These are phyloP conservation scores for Norana najaformis DNA, from an alignment of 2,888 invertebrate genomes.

Conservation along the genomic window DNA sequence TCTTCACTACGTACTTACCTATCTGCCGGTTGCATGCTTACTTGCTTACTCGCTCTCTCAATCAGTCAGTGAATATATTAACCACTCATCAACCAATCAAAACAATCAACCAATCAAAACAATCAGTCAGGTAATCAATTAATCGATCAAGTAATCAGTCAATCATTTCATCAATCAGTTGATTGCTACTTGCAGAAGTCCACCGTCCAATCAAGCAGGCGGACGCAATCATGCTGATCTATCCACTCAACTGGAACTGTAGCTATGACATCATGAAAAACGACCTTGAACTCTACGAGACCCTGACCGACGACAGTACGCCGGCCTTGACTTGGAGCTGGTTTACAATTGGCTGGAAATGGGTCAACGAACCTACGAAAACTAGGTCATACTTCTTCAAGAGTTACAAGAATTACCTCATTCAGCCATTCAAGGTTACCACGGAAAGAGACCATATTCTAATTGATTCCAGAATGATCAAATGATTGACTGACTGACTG, in stretches of 20 bases:
- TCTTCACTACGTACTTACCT: too few species aligned
- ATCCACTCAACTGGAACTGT: conserved; percentile 48
- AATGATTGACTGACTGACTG: not conserved
- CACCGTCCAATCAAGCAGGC: conserved; percentile 45
- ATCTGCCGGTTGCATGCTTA: too few species aligned
- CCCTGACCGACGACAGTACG: conserved; percentile 31
- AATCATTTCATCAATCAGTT: not conserved
- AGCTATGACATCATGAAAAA: conserved; percentile 44
- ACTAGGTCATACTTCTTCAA: conserved; percentile 40
- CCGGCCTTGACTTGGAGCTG: conserved; percentile 46
- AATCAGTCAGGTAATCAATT: not conserved
- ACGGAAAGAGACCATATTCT: not conserved
- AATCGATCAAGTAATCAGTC: not conserved
- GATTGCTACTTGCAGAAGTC: conserved; percentile 27
- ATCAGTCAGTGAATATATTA: too few species aligned
- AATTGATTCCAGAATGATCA: not conserved
- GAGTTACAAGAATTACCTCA: conserved; percentile 46
- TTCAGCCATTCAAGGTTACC: conserved; percentile 46
- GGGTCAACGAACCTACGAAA: conserved; percentile 41
- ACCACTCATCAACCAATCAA: not conserved
- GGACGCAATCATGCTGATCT: conserved; percentile 46
- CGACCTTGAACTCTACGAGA: conserved; percentile 45
- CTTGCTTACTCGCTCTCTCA: not conserved
- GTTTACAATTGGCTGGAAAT: conserved; percentile 47
- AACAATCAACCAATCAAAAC: not conserved